Conservation (phyloP, 1,140 invertebrate genomes). For the Drosophila busckii region DNA sequence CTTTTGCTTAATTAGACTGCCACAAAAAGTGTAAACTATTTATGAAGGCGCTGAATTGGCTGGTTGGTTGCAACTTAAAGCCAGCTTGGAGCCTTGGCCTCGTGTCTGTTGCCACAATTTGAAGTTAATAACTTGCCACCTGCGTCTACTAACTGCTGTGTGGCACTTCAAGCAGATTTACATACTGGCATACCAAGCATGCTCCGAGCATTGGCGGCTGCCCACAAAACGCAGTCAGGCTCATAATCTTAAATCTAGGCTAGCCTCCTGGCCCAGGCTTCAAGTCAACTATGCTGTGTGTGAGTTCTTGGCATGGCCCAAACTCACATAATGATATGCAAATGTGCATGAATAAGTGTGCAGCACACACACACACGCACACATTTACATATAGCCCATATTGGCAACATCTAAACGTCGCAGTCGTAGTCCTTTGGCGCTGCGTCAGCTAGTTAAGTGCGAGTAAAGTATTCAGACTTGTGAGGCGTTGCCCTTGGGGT, state of each 20-base stretch:
- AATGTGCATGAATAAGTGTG: slow-evolving; percentile 71
- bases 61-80: slow-evolving; percentile 4
- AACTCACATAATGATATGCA: slow-evolving; percentile 66
- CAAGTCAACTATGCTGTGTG: slow-evolving; percentile 36
- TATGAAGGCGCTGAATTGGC: too few relatives aligned
- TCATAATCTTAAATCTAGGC: slow-evolving; percentile 74
- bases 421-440: slow-evolving; percentile 38
- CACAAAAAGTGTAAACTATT: too few relatives aligned
- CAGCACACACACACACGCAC: slow-evolving; percentile 28
- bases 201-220: slow-evolving; percentile 45
- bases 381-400: slow-evolving; percentile 27
- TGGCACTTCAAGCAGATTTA: slow-evolving; percentile 48
- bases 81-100: background rate
- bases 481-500: background rate
- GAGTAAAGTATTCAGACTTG: slow-evolving; percentile 24
- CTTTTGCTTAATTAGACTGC: too few relatives aligned
- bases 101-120: slow-evolving; percentile 17
- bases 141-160: slow-evolving; percentile 22
- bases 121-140: slow-evolving; percentile 63
- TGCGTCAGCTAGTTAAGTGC: slow-evolving; percentile 60
- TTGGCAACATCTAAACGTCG: slow-evolving; percentile 55
- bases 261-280: too few relatives aligned
- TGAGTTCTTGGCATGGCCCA: slow-evolving; percentile 34
- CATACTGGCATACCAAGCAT: slow-evolving; percentile 54
- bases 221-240: slow-evolving; percentile 65